phyloP scores from a whole-genome alignment of 2,113 vertebrate species.

The Cinclus mexicanus region DNA sequence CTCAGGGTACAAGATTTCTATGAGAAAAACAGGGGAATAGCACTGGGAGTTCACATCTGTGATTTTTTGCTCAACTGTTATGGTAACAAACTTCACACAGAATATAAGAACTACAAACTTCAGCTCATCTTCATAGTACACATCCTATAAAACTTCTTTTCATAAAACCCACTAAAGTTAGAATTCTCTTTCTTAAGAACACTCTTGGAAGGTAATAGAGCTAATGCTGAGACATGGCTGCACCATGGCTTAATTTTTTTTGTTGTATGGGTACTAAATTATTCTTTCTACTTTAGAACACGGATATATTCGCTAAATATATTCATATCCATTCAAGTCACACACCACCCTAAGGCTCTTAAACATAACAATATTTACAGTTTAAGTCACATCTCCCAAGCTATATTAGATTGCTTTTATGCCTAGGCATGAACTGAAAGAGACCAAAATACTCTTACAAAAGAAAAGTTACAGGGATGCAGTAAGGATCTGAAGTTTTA shows the following conservation, averaged over 20 bases:
- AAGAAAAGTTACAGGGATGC: not conserved
- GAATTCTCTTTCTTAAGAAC: not conserved
- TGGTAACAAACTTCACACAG: not conserved
- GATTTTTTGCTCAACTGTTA: not conserved
- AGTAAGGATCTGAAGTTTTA: not conserved
- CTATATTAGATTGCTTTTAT: conserved; percentile 2
- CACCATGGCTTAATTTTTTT: not conserved
- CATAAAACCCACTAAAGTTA: not conserved
- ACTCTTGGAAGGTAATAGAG: not conserved
- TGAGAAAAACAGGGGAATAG: not conserved
- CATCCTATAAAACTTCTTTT: not conserved
- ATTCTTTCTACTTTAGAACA: not conserved
- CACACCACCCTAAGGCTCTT: not conserved
- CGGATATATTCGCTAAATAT: not conserved
- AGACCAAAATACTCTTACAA: not conserved
- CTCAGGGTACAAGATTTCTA: not conserved
- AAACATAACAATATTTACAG: not conserved
- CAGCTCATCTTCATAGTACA: not conserved
- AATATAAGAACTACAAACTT: not conserved
- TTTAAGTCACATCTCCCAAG: conserved; percentile 10
- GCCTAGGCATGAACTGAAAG: not conserved
- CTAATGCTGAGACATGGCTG: not conserved
- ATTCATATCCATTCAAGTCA: conserved; percentile 6
- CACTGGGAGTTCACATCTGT: not conserved
- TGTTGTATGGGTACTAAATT: not conserved